Evolutionary conservation across 2,888 invertebrate genomes (phyloP), one percentile per base, ranked within the genome.

Genomic region (Leucania comma): DNA sequence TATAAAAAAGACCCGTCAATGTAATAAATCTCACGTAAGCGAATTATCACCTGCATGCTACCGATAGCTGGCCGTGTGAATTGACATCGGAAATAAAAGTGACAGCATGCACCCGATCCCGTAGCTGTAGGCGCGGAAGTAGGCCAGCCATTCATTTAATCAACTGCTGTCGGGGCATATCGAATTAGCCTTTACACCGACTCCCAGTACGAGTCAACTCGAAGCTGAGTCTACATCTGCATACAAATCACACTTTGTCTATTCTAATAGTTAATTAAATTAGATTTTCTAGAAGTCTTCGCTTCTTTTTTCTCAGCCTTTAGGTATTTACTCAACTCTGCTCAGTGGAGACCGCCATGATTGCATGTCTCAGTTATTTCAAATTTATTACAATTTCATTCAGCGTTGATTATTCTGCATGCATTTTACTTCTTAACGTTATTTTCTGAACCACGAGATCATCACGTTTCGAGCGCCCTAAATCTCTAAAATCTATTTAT

Each of bases 61-160:
- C 61, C 48, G 38, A 78, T 67, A 65, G 68, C 61, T 57, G 32
- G 69, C 64, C 32, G 67, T 71, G 68, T 79, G 68, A 78, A 82
- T 76, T 71, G 68, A 71, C 72, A 68, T 83, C 78, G 85, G 84
- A 85, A 83, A 83, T 83, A 75, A 81, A 84, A 83, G 81, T 83
- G 88, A 84, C 83, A 86, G 48, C 77, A 78, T 80, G 77, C 81
- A 76, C 78, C 78, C 82, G 78, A 87, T 84, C 78, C 81, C 71
- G 79, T 64, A 68, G 73, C 81, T 68, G 79, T 65, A 68, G 75
- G 75, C 77, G 70, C 71, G 69, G 80, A 83, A 78, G 76, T 81
- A 82, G 81, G 81, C 77, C 85, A 82, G 72, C 64, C 83, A 78
- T 80, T 81, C 76, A 80, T 82, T 86, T 82, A 88, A 82, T 80